Evolutionary conservation across 1,140 invertebrate species (phyloP).

Genomic region (Chymomyza costata): DNA sequence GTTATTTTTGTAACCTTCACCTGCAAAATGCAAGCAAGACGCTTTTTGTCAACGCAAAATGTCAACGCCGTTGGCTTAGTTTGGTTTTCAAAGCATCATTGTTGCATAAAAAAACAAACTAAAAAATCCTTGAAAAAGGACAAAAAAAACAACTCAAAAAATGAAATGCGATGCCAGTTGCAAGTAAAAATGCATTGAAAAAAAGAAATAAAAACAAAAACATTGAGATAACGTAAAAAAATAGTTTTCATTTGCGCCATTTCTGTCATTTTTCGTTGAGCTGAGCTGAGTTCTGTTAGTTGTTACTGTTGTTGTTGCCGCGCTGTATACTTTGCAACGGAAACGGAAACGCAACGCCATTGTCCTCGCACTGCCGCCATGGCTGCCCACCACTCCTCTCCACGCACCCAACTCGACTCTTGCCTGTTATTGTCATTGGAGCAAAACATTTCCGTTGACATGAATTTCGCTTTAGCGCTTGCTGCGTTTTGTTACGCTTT

Average conservation of each 20-base stretch:
- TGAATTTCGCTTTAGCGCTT: conserved; percentile 43
- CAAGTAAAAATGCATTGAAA: conserved; percentile 13
- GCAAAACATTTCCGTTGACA: conserved; percentile 51
- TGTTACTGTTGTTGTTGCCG: conserved; percentile 4
- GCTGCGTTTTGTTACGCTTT: conserved; percentile 9
- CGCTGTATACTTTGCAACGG: conserved; percentile 23
- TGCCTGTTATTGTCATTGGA: conserved; percentile 45
- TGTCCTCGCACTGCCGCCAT: conserved; percentile 33
- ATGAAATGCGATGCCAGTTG: no score
- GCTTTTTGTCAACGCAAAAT: conserved; percentile 48
- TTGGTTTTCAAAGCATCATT: conserved; percentile 14
- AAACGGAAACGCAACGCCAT: conserved; percentile 64
- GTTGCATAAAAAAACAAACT: conserved; percentile 19
- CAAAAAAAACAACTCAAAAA: no score
- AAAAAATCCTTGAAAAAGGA: no score
- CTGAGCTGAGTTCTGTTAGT: conserved; percentile 13
- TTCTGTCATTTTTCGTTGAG: conserved; percentile 19
- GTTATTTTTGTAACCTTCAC: conserved; percentile 30
- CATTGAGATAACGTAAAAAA: no score
- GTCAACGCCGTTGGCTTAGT: conserved; percentile 31
- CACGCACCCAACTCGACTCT: conserved; percentile 2
- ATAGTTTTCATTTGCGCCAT: conserved; percentile 48
- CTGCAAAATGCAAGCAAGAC: conserved; percentile 31
- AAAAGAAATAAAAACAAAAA: conserved; percentile 28
- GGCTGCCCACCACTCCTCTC: neutral